Base-by-base conservation (phyloP, 2,888 invertebrate species). In the Parasteatoda lunata region DNA sequence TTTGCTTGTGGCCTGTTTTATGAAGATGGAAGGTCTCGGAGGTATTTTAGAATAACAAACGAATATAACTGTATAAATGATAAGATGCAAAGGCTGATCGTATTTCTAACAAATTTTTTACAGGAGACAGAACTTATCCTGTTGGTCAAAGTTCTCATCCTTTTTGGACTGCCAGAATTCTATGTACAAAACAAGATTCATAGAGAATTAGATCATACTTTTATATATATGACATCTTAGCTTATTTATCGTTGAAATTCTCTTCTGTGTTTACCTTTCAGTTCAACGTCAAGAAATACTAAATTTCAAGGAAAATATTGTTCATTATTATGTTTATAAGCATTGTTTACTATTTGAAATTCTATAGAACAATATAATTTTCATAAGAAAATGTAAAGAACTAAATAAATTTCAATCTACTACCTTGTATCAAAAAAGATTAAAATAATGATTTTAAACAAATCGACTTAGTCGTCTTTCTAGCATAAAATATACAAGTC, bases 181-280 rank as follows among this genome's bases (percentile, higher is more conserved):
- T 86, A 86, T 86, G 87, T 87, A 87, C 87, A 87, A 87, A 86
- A 87, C 82, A 82, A 87, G 87, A 78, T 87, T 87, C 81, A 82
- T 87, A 87, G 87, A 66, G 81, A 78, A 87, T 87, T 87, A 87
- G 87, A 87, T 75, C 82, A 87, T 87, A 87, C 82, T 87, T 82
- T 83, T 86, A 80, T 59, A 59, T 86, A 80, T 86, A 86, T 75
- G 71, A 77, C 52, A 81, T 81, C 81, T 69, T 81, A 81, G 81
- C 81, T 81, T 75, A 75, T 81, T 69, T 78, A 70, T 70, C 59
- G 70, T 70, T 78, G 59, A 75, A 81, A 54, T 81, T 81, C 75
- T 75, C 59, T 64, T 69, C 59, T 75, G 75, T 81, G 81, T 81
- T 75, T 81, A 30, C 30, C 52, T 81, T 75, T 66, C 65, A 66